Conservation (phyloP, 2,888 invertebrate genomes). For the Apamea anceps region DNA sequence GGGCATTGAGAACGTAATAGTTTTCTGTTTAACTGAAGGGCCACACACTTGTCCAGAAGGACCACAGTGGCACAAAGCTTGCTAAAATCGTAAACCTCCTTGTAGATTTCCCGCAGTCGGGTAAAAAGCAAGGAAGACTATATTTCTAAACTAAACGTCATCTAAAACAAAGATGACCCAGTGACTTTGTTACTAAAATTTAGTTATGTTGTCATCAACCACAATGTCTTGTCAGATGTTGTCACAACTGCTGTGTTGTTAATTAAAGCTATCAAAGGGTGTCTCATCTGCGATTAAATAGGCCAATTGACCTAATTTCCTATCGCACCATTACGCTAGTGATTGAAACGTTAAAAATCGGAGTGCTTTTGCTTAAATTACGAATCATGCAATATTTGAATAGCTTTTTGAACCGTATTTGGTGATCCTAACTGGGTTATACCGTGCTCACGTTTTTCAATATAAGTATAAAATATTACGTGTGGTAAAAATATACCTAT, state of each 20-base stretch:
- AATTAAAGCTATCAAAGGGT: slow-evolving; percentile 20
- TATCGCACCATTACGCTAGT: not conserved
- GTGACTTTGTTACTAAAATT: not conserved
- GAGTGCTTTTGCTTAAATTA: not conserved
- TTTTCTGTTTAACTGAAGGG: no score
- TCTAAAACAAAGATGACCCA: slow-evolving; percentile 9
- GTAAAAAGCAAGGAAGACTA: not conserved
- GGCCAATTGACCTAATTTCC: slow-evolving; percentile 35
- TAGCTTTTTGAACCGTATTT: not conserved
- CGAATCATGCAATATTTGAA: not conserved
- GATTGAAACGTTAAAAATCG: not conserved
- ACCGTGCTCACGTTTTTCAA: not conserved
- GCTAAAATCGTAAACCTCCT: not conserved
- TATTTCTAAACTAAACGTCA: not conserved
- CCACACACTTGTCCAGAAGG: not conserved
- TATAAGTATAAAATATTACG: not conserved
- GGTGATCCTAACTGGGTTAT: not conserved
- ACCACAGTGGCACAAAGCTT: not conserved
- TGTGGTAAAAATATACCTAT: not conserved
- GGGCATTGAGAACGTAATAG: not conserved
- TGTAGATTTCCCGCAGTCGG: no score
- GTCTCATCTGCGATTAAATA: slow-evolving; percentile 18
- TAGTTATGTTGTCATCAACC: slow-evolving; percentile 15
- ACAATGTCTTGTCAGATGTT: slow-evolving; percentile 14
- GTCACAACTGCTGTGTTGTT: slow-evolving; percentile 20